phyloP scores from a whole-genome alignment of 1,140 invertebrate species.

The Zaprionus africanus region DNA sequence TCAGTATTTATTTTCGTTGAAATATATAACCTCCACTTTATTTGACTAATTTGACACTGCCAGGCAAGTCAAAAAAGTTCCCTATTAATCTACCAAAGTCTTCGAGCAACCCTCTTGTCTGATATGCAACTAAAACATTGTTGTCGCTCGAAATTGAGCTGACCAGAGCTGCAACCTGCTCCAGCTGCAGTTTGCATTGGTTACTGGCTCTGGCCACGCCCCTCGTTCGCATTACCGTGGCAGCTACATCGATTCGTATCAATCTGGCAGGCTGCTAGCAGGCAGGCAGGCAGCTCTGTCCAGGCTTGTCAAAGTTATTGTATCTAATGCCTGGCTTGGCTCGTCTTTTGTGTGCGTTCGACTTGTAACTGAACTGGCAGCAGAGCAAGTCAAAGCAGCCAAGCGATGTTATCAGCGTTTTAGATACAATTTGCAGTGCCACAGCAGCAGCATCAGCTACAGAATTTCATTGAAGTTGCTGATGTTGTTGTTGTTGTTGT shows the following conservation, averaged over 20 bases:
- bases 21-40: too few relatives aligned
- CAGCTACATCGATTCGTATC: neutral
- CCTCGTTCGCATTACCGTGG: neutral
- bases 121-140: neutral
- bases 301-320: slow-evolving; percentile 67
- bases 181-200: neutral
- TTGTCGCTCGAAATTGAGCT: neutral
- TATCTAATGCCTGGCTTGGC: slow-evolving; percentile 52
- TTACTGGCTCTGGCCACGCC: neutral
- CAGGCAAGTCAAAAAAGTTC: too few relatives aligned
- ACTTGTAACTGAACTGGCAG: slow-evolving; percentile 23
- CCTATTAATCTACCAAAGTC: neutral
- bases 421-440: slow-evolving; percentile 51
- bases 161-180: slow-evolving; percentile 6
- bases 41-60: too few relatives aligned
- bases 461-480: slow-evolving; percentile 8
- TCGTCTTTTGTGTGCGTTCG: slow-evolving; percentile 33
- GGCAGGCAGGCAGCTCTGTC: neutral
- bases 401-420: slow-evolving; percentile 69
- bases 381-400: slow-evolving; percentile 40
- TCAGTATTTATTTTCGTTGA: neutral
- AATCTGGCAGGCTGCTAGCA: neutral
- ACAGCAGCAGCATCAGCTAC: neutral
- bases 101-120: neutral
- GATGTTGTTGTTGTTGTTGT: neutral